These are phyloP conservation scores for Pipistrellus pygmaeus DNA, from an alignment of 2,797 vertebrate genomes.

Conservation along the genomic window DNA sequence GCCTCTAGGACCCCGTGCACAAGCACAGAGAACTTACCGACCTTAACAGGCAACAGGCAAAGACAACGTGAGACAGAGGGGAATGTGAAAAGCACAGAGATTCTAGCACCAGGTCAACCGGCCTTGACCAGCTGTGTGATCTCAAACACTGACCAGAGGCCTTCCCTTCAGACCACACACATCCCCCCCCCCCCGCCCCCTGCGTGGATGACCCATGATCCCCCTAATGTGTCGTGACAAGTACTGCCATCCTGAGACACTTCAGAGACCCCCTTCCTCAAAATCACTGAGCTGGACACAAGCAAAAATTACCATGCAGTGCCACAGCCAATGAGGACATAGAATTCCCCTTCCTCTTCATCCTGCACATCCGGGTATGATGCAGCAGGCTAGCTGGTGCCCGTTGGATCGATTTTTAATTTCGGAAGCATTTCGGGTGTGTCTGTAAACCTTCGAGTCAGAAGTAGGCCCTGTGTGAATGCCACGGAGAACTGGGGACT, in stretches of 20 bases:
- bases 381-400: constrained; percentile 57
- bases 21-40: neutral
- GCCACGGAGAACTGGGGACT: constrained; percentile 78
- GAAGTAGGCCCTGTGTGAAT: constrained; percentile 74
- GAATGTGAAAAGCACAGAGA: too few relatives aligned
- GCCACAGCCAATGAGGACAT: neutral
- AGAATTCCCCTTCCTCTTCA: neutral
- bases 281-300: neutral
- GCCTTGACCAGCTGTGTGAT: neutral
- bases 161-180: neutral
- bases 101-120: too few relatives aligned
- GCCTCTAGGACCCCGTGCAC: neutral
- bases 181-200: neutral
- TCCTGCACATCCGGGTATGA: constrained; percentile 64
- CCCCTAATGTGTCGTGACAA: constrained; percentile 19
- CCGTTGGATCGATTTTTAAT: constrained; percentile 85
- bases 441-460: constrained; percentile 81
- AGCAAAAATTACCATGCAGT: neutral
- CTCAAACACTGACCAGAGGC: neutral
- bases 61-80: too few relatives aligned
- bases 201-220: rapidly evolving
- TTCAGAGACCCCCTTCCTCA: neutral
- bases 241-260: constrained; percentile 31
- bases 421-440: constrained; percentile 81
- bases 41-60: neutral